Percentiles rank a stretch among this genome's conserved stretches.
Evolutionary conservation across 2,113 vertebrate species (phyloP).

Genomic region (Percopsis transmontana): DNA sequence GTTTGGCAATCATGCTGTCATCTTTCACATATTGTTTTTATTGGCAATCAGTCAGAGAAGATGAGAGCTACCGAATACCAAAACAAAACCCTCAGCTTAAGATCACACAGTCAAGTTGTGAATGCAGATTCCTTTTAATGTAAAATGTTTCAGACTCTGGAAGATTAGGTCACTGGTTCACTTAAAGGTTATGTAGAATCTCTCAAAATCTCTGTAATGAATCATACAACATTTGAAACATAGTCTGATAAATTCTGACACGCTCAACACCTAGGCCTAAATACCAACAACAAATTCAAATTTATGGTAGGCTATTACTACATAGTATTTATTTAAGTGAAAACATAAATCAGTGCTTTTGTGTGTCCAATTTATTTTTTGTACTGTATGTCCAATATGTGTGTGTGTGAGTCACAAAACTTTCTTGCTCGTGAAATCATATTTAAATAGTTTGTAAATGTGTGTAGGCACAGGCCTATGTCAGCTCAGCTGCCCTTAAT

Average conservation of each 20-base stretch:
- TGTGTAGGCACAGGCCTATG: no score
- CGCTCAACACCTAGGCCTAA: neutral
- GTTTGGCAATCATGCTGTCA: slow-evolving; percentile 20
- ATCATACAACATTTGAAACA: no score
- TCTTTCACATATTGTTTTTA: slow-evolving; percentile 34
- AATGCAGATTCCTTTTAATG: neutral
- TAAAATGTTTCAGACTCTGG: neutral
- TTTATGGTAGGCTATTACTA: no score
- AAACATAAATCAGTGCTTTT: neutral
- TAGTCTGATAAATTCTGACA: no score
- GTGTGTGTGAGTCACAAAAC: no score
- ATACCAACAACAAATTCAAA: neutral
- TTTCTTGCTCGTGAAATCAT: no score
- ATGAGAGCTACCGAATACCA: slow-evolving; percentile 29
- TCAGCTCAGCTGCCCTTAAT: neutral
- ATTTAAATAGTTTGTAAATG: no score
- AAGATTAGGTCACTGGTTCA: neutral
- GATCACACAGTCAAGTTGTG: slow-evolving; percentile 31
- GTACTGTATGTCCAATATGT: no score
- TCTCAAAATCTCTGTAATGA: no score
- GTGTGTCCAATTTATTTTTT: neutral
- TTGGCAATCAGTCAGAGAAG: slow-evolving; percentile 55
- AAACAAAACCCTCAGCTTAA: slow-evolving; percentile 44
- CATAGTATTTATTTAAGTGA: no score
- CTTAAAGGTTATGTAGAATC: no score